These are phyloP conservation scores for Drosophila percnosoma DNA, from an alignment of 2,888 invertebrate species.

Conservation along the genomic window DNA sequence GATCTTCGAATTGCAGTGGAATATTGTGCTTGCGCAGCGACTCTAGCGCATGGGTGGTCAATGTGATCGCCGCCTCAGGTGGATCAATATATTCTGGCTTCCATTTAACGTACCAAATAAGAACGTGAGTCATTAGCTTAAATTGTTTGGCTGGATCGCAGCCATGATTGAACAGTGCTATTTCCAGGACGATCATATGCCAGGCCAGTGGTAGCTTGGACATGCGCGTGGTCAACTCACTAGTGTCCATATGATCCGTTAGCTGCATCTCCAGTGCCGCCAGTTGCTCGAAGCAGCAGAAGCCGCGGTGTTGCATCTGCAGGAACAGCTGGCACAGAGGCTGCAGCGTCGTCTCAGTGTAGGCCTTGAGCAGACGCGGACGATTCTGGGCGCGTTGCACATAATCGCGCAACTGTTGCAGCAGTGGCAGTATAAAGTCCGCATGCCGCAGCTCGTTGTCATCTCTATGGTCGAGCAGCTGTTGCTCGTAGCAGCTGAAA, in stretches of 20 bases:
- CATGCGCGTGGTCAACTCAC: slow-evolving; percentile 14
- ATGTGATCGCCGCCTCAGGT: slow-evolving; percentile 35
- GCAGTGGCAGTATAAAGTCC: slow-evolving; percentile 63
- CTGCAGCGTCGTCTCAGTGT: slow-evolving; percentile 49
- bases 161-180: slow-evolving; percentile 69
- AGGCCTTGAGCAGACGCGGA: slow-evolving; percentile 47
- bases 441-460: slow-evolving; percentile 43
- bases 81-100: not conserved
- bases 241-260: slow-evolving; percentile 4
- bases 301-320: slow-evolving; percentile 54
- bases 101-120: slow-evolving; percentile 1
- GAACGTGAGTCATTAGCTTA: slow-evolving; percentile 33
- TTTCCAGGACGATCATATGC: slow-evolving; percentile 71
- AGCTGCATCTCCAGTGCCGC: slow-evolving; percentile 71
- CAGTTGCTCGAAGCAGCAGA: slow-evolving; percentile 77
- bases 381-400: slow-evolving; percentile 68
- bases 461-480: slow-evolving; percentile 36
- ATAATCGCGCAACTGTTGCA: slow-evolving; percentile 67
- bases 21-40: slow-evolving; percentile 81
- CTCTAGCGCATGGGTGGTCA: slow-evolving; percentile 69
- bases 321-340: slow-evolving; percentile 71
- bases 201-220: slow-evolving; percentile 63
- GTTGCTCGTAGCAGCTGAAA: slow-evolving; percentile 69
- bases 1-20: slow-evolving; percentile 47
- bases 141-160: slow-evolving; percentile 30